Conservation (phyloP, 2,888 invertebrate genomes). For the Panopea generosa region DNA sequence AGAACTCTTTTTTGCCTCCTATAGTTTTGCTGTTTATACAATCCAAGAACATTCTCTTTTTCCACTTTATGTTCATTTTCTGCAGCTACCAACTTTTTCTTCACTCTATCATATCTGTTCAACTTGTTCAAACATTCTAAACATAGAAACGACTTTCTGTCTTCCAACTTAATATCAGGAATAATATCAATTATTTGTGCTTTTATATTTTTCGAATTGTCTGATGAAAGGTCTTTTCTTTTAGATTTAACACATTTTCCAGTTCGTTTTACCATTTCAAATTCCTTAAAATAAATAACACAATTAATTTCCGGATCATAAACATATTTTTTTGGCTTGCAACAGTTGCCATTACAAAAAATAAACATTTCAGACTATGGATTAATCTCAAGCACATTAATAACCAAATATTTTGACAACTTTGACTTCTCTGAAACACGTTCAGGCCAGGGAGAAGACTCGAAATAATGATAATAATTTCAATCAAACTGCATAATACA, state of each 20-base stretch:
- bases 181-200: slow-evolving; percentile 1
- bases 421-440: too few species aligned
- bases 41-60: slow-evolving; percentile 3
- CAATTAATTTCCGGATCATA: slow-evolving; percentile 9
- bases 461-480: too few species aligned
- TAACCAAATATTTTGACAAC: too few species aligned
- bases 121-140: slow-evolving; percentile 13
- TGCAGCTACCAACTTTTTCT: slow-evolving; percentile 3
- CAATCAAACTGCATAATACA: too few species aligned
- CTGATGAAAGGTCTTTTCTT: slow-evolving; percentile 9
- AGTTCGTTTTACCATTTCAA: slow-evolving; percentile 6
- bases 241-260: slow-evolving; percentile 1
- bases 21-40: slow-evolving; percentile 5
- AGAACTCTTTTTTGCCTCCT: slow-evolving; percentile 11
- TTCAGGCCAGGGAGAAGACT: too few species aligned
- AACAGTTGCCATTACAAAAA: background rate
- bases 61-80: slow-evolving; percentile 11
- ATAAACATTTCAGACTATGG: too few species aligned
- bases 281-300: slow-evolving; percentile 5
- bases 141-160: slow-evolving; percentile 15
- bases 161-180: slow-evolving; percentile 6
- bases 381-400: too few species aligned
- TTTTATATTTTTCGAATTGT: background rate
- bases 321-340: slow-evolving; percentile 10
- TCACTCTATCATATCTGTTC: slow-evolving; percentile 12